Percentiles rank a stretch among this genome's conserved stretches.
phyloP scores from a whole-genome alignment of 2,888 invertebrate genomes.

The Agrotis segetum region DNA sequence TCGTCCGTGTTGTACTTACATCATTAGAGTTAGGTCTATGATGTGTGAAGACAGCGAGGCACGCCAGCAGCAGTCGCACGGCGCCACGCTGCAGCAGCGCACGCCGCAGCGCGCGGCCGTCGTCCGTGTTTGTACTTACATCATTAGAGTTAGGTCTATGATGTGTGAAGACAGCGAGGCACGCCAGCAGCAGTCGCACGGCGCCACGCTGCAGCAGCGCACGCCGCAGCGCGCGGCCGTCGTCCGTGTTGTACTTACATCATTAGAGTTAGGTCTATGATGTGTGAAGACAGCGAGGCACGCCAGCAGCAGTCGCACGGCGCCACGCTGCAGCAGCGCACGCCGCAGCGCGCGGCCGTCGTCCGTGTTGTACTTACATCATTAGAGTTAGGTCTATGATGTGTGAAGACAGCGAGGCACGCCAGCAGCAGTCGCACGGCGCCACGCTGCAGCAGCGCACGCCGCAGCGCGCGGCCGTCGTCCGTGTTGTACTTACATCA shows the following conservation, averaged over 20 bases:
- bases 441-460: too few relatives aligned
- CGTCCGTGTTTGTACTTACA: slow-evolving; percentile 88
- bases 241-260: slow-evolving; percentile 83
- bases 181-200: slow-evolving; percentile 96
- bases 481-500: too few relatives aligned
- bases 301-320: too few relatives aligned
- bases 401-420: too few relatives aligned
- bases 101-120: slow-evolving; percentile 92
- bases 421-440: too few relatives aligned
- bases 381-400: too few relatives aligned
- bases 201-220: slow-evolving; percentile 96
- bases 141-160: slow-evolving; percentile 91
- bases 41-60: slow-evolving; percentile 97
- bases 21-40: slow-evolving; percentile 91
- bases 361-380: too few relatives aligned
- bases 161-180: slow-evolving; percentile 97
- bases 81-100: slow-evolving; percentile 96
- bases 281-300: too few relatives aligned
- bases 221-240: slow-evolving; percentile 92
- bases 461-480: too few relatives aligned
- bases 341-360: too few relatives aligned
- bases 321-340: too few relatives aligned
- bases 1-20: slow-evolving; percentile 87
- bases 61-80: slow-evolving; percentile 96
- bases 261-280: too few relatives aligned